Base-by-base conservation (phyloP, 2,888 invertebrate species). In the Laothoe populi region DNA sequence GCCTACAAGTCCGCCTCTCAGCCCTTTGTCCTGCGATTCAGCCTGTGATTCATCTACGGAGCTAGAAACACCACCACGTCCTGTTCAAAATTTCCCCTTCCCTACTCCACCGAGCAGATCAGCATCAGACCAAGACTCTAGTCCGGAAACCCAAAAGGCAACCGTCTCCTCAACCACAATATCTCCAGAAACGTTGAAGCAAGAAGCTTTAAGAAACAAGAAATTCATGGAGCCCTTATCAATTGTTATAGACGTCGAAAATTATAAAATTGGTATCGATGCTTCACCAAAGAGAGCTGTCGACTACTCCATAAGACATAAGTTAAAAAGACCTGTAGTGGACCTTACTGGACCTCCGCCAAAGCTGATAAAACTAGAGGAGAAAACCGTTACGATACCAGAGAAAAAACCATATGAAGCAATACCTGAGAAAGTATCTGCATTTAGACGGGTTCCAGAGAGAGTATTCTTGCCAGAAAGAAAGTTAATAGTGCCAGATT, bases 21-120 rank as follows among this genome's bases (percentile, higher is more conserved):
- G 96, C 73, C 96, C 96, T 0, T 84, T 95, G 19, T 95, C 95
- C 0, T 95, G 96, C 48, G 95, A 95, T 49, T 95, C 95, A 5
- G 95, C 95, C 59, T 95, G 94, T 69, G 95, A 95, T 68, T 94
- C 94, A 3, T 93, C 94, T 0, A 94, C 93, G 0, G 93, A 93
- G 70, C 70, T 92, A 0, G 92, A 93, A 70, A 92, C 93, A 0
- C 94, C 94, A 0, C 94, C 94, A 0, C 80, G 94, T 53, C 88
- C 88, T 13, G 83, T 90, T 0, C 87, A 85, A 70, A 83, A 79
- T 13, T 84, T 83, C 63, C 94, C 90, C 0, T 93, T 93, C 64
- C 93, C 95, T 0, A 94, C 95, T 0, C 94, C 95, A 0, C 94
- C 94, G 0, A 94, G 94, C 67, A 88, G 94, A 63, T 94, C 94